A percentile compares a stretch with the other conserved stretches of the same genome.
Evolutionary conservation across 2,888 invertebrate genomes (phyloP).

Genomic region (Eucera pruinosa): DNA sequence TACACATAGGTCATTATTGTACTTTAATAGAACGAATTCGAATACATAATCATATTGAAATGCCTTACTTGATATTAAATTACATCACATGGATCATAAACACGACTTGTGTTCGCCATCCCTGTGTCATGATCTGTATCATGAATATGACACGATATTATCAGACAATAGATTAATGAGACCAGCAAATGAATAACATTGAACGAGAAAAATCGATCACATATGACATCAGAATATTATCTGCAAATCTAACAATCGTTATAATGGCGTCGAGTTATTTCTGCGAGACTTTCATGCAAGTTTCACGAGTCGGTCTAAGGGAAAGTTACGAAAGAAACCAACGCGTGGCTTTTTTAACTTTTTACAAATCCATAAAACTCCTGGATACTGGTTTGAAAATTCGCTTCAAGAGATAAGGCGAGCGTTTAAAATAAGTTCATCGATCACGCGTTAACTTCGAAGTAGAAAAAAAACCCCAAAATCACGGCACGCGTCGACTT

Average conservation of each 20-base stretch:
- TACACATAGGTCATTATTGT: neutral
- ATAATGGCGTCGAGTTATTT: neutral
- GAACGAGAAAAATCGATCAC: neutral
- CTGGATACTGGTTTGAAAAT: neutral
- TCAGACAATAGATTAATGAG: neutral
- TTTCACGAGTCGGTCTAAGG: too few relatives aligned
- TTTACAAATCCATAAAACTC: too few relatives aligned
- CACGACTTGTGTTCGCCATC: neutral
- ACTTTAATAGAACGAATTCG: neutral
- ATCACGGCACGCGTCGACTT: slow-evolving; percentile 18
- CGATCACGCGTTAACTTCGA: slow-evolving; percentile 5
- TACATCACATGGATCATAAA: neutral
- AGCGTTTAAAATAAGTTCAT: slow-evolving; percentile 17
- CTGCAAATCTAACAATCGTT: neutral
- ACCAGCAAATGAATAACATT: neutral
- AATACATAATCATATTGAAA: neutral
- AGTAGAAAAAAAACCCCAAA: neutral
- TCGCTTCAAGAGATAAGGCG: neutral
- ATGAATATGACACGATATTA: neutral
- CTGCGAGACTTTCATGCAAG: neutral
- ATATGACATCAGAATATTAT: neutral
- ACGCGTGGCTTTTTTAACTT: neutral
- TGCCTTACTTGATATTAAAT: too few relatives aligned
- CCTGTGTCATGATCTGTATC: neutral
- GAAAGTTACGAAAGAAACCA: too few relatives aligned